Evolutionary conservation across 2,888 invertebrate genomes (phyloP).

Genomic region (Cetonia aurata): DNA sequence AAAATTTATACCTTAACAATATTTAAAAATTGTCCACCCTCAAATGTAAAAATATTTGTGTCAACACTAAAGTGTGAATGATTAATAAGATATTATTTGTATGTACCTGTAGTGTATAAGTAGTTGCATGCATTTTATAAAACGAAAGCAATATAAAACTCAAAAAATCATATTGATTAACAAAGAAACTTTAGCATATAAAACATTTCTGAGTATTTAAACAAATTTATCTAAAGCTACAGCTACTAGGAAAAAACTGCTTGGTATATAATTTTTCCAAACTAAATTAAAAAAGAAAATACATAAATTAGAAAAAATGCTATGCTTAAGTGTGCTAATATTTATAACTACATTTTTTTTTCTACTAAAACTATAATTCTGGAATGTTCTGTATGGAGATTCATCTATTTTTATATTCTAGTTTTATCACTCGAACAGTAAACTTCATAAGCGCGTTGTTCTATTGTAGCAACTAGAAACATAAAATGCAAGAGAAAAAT

Average conservation of each 20-base stretch:
- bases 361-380: conserved; percentile 27
- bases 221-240: conserved; percentile 1
- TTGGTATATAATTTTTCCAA: background rate
- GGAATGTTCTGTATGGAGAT: conserved; percentile 48
- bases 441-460: conserved; percentile 79
- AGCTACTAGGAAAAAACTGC: conserved; percentile 12
- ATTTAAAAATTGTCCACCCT: too few species aligned
- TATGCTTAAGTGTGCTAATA: conserved; percentile 1
- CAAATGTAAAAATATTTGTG: too few species aligned
- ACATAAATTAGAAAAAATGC: conserved; percentile 11
- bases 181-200: too few species aligned
- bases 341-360: conserved; percentile 1
- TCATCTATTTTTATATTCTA: conserved; percentile 34
- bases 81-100: background rate
- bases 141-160: background rate
- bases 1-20: too few species aligned
- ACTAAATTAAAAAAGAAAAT: conserved; percentile 12
- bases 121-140: background rate
- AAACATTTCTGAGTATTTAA: background rate
- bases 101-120: too few species aligned
- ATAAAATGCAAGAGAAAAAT: conserved; percentile 41
- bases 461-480: conserved; percentile 83
- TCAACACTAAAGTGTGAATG: too few species aligned
- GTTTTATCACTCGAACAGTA: conserved; percentile 22
- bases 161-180: too few species aligned